Evolutionary conservation across 2,113 vertebrate genomes (phyloP).

Genomic region (Phodopus roborovskii): DNA sequence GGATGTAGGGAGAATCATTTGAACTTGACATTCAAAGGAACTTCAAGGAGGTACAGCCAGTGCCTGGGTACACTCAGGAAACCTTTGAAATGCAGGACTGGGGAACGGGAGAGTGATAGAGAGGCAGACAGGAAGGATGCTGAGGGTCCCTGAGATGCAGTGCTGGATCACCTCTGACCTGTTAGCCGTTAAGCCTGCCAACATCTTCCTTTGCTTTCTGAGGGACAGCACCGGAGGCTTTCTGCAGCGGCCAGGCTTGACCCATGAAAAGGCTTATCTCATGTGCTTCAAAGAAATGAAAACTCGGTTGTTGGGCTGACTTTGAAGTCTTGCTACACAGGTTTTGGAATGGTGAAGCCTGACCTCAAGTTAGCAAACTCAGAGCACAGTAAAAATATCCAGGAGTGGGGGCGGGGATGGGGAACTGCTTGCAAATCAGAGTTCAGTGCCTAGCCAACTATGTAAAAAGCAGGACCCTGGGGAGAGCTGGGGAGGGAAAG

Average conservation of each 20-base stretch:
- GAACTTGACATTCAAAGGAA: conserved; percentile 76
- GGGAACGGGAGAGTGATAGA: background rate
- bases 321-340: conserved; percentile 40
- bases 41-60: conserved; percentile 46
- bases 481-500: background rate
- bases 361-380: conserved; percentile 6
- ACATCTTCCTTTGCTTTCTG: background rate
- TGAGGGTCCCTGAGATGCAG: background rate
- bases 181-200: background rate
- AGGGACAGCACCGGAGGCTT: background rate
- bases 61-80: background rate
- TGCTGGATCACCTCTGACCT: background rate
- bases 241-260: background rate
- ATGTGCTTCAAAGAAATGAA: conserved; percentile 48
- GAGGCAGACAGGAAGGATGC: background rate
- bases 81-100: conserved; percentile 15
- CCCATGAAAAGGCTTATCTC: conserved; percentile 21
- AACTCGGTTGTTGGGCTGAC: background rate
- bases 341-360: conserved; percentile 46
- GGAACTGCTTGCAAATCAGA: background rate
- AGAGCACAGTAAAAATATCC: background rate
- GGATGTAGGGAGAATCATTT: background rate
- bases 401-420: background rate
- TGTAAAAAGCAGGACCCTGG: background rate
- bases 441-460: background rate